Evolutionary conservation across 2,113 vertebrate genomes (phyloP).

Genomic region (Colinus virginianus): DNA sequence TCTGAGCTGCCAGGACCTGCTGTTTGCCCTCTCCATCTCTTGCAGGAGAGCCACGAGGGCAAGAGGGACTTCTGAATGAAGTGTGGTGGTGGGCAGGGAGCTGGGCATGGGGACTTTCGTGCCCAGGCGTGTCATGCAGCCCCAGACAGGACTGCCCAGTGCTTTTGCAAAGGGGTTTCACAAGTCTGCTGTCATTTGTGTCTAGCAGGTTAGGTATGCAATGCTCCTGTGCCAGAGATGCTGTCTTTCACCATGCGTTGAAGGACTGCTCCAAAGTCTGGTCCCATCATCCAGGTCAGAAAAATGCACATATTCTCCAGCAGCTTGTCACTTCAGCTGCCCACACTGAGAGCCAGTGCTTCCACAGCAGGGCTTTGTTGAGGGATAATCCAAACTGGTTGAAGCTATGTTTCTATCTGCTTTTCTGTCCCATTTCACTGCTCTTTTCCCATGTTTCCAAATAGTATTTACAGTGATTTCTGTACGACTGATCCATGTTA

Average conservation of each 20-base stretch:
- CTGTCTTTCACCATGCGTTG: background rate
- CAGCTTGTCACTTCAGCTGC: background rate
- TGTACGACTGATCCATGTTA: background rate
- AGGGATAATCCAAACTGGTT: background rate
- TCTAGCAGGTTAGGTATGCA: background rate
- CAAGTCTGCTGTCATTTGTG: background rate
- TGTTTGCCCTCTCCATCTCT: background rate
- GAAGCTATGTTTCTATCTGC: background rate
- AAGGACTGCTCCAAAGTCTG: background rate
- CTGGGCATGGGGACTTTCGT: background rate
- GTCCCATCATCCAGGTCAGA: rapidly evolving
- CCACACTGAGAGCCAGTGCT: background rate
- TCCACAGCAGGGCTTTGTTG: background rate
- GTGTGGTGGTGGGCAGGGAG: background rate
- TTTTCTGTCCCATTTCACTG: background rate
- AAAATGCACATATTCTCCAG: background rate
- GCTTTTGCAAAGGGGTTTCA: background rate
- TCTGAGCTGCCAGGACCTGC: background rate
- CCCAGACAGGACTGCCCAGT: rapidly evolving
- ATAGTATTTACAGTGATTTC: background rate
- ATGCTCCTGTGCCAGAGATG: background rate
- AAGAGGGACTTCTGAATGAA: background rate
- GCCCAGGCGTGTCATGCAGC: rapidly evolving
- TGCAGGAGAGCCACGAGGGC: background rate
- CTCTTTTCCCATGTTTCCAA: background rate